Base-by-base conservation (phyloP, 2,888 invertebrate genomes). In the Brachyptera putata region DNA sequence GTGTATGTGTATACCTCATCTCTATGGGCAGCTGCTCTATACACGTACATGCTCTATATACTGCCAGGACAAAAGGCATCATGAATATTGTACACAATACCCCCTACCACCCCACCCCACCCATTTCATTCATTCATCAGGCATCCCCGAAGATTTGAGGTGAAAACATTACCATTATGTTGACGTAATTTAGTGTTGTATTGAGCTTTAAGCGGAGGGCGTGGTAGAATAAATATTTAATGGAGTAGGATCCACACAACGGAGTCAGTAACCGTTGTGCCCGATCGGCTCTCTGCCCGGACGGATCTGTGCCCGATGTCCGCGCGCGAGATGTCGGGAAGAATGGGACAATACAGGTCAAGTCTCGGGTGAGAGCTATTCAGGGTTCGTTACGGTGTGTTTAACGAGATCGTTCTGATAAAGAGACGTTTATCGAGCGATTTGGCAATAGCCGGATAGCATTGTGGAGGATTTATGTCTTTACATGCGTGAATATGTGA, bases 131-230 rank as follows among this genome's bases (percentile, higher is more conserved):
- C 46, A 60, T 55, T 58, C 36, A 58, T 37, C 3, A 24, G 18
- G 36, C 50, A 41, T 53, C 58, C 58, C 41, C 25, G 25, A 21
- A 59, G 61, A 61, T 61, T 58, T 61, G 55, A 58, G 61, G 61
- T 61, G 61, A 61, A 61, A 61, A 61, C 58, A 61, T 39, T 26
- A 41, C 61, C 58, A 58, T 61, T 61, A 61, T 61, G 56, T 61
- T 56, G 55, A 61, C 56, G 56, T 56, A 61, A 61, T 61, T 61
- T 61, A 61, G 57, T 61, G 57, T 61, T 57, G 53, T 53, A 34
- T 16, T 36, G 46, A 56, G 56, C 49, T 34, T 43, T 56, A 48
- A 60, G 34, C 46, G 56, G 25, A 24, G 56, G 56, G 34, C 48
- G 56, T 48, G 56, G 60, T 56, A 58, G n/a, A 61, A 57, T 53